Base-by-base conservation (phyloP, 2,888 invertebrate species). In the Stenoptilia bipunctidactyla region DNA sequence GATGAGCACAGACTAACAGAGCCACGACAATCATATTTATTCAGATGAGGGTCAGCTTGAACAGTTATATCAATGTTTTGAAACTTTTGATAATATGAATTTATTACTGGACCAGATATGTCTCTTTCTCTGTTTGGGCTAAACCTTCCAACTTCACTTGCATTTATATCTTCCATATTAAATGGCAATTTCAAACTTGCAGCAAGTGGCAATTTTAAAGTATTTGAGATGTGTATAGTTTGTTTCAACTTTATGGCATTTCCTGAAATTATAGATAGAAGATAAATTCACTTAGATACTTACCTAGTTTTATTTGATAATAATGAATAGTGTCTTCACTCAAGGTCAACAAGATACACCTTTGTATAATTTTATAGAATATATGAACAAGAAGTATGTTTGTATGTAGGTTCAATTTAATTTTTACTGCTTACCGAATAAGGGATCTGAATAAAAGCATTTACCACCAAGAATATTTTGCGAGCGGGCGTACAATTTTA, bases 21-120 rank as follows among this genome's bases (percentile, higher is more conserved):
- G 1, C 89, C 90, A 37, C 79, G 79, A 45, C 89, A 89, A 53
- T 91, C 90, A 66, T 91, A 91, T 38, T 88, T 89, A 45, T 87
- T 88, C 0, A 89, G 72, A 61, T 89, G 87, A 1, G 85, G 87
- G 66, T 89, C 88, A 40, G 61, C 56, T 50, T 80, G 72, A 9
- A 63, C 46, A 15, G 71, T 72, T 15, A 76, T 66, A 42, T 75
- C 75, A 51, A 74, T 66, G 47, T 52, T 62, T 10, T 49, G 48
- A 49, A 61, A 58, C 50, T 66, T 76, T 40, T 57, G 58, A 46
- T 69, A 68, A 52, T 79, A 82, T 12, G 85, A 80, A 50, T 79
- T 67, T 20, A 89, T 84, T 6, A 88, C 85, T 6, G 88, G 88
- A 2, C 87, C 86, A 0, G 87, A 82, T 15, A 90, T 86, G 54